Base-by-base conservation (phyloP, 2,888 invertebrate species). In the Phasia obesa region DNA sequence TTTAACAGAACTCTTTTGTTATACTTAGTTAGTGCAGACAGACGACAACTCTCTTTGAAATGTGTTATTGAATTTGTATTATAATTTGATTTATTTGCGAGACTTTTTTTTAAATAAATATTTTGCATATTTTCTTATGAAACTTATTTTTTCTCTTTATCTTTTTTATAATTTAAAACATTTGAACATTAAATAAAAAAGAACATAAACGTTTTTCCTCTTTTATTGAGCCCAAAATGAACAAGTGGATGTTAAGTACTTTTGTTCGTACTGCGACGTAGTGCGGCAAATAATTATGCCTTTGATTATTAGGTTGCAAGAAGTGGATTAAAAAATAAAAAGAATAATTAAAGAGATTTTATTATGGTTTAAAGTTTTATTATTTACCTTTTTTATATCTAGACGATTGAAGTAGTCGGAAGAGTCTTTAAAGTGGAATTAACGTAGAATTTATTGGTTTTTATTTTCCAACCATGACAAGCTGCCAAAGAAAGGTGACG, bases 61-160 rank as follows among this genome's bases (percentile, higher is more conserved):
- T 73, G 51, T 79, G 59, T 79, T 79, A 79, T 73, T 79, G 65
- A 73, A 79, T 79, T 79, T 79, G 49, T 67, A 67, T 53, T 49
- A 65, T 78, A 51, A 78, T 78, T 78, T 71, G 73, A 79, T 79
- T 79, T 79, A 73, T 65, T 60, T 76, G 57, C 57, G 6, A 5
- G 27, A 6, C 6, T 27, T 6, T 27, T 27, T 27, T 27, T 27
- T 27, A 3, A 27, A 27, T 27, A 27, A 6, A 27, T 5, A 6
- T 6, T 27, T 27, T 27, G 3, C 3, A 49, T 49, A 27, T 47
- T 65, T 65, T 35, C 44, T 65, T 55, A 57, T 53, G 53, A 19
- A 51, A 35, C 27, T 74, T 49, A 35, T 35, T 49, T 59, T 25
- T 9, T 19, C 53, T 67, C 23, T 35, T 65, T 35, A 44, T 31